phyloP scores from a whole-genome alignment of 2,113 vertebrate genomes.

The Numida meleagris region DNA sequence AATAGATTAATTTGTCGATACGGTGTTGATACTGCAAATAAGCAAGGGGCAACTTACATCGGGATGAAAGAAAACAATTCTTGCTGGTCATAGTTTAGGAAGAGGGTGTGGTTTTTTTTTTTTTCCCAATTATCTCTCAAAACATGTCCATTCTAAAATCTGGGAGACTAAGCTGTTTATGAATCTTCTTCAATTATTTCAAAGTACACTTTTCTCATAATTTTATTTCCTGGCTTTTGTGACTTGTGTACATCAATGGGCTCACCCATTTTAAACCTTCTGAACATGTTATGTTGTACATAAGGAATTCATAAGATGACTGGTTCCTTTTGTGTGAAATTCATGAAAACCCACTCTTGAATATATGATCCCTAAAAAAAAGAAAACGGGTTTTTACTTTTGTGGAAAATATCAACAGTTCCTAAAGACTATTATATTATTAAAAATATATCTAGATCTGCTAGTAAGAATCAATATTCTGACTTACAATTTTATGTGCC shows the following conservation, averaged over 20 bases:
- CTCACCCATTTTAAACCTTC: conserved; percentile 37
- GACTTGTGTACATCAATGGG: neutral
- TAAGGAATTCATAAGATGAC: neutral
- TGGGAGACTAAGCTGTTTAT: neutral
- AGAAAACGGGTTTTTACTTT: conserved; percentile 1
- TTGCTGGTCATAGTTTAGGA: neutral
- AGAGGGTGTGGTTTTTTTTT: neutral
- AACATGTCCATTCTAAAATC: neutral
- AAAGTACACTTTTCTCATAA: neutral
- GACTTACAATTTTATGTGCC: conserved; percentile 73
- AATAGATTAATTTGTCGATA: neutral
- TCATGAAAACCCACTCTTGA: neutral
- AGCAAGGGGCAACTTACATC: neutral
- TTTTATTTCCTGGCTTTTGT: neutral
- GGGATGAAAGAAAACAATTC: neutral
- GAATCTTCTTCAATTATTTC: neutral
- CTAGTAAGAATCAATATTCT: conserved; percentile 62
- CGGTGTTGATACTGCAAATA: neutral
- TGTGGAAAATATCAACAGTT: conserved; percentile 26
- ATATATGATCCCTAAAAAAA: neutral
- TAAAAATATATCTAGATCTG: conserved; percentile 8
- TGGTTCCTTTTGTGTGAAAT: conserved; percentile 19
- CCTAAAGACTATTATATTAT: neutral
- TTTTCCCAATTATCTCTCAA: neutral
- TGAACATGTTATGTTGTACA: conserved; percentile 1